Conservation (phyloP, 2,113 vertebrate species). For the Semnornis frantzii region DNA sequence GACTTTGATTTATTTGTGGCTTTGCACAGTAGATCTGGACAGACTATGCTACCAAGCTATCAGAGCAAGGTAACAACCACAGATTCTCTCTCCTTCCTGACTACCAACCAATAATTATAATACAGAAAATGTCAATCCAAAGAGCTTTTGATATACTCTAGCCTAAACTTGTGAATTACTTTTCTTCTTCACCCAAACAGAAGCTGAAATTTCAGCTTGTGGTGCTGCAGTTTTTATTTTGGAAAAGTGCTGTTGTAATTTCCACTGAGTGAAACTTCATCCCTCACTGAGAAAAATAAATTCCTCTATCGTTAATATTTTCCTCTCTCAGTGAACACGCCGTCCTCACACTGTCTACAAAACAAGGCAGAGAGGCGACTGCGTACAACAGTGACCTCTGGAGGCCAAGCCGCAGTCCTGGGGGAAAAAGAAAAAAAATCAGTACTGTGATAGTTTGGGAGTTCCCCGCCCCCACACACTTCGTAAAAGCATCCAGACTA, state of each 20-base stretch:
- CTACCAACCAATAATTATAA: neutral
- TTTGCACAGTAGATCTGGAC: neutral
- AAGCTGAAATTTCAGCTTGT: conserved; percentile 9
- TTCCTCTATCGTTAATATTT: conserved; percentile 27
- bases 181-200: neutral
- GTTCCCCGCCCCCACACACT: too few relatives aligned
- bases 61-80: neutral
- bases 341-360: neutral
- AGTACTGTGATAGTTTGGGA: too few relatives aligned
- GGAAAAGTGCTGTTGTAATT: neutral
- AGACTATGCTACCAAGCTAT: neutral
- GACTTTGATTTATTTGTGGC: neutral
- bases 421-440: too few relatives aligned
- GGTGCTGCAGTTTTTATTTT: neutral
- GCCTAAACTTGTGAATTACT: neutral
- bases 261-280: conserved; percentile 43
- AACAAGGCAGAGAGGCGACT: neutral
- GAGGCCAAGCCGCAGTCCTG: neutral
- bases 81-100: neutral
- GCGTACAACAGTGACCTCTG: conserved; percentile 57
- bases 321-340: neutral
- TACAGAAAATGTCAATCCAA: neutral
- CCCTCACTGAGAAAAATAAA: conserved; percentile 21
- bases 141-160: neutral
- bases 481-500: too few relatives aligned